Evolutionary conservation across 2,797 vertebrate genomes (phyloP).

Genomic region (Intellagama lesueurii): DNA sequence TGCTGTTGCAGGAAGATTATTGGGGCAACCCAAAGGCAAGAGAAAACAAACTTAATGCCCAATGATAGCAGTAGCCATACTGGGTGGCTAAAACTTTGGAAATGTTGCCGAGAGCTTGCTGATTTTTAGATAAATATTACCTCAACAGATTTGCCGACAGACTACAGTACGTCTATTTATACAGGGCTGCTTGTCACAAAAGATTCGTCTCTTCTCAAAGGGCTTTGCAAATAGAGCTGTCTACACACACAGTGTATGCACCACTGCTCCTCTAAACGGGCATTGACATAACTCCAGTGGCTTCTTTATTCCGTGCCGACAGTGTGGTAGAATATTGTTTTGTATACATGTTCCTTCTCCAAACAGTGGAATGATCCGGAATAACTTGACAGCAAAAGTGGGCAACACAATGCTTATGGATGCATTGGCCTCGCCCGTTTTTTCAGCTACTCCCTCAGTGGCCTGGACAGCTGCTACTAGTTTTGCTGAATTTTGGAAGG

Average conservation of each 20-base stretch:
- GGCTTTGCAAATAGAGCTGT: not conserved
- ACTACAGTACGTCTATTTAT: not conserved
- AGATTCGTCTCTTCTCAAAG: not conserved
- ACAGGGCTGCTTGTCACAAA: slow-evolving; percentile 3
- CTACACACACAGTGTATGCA: not conserved
- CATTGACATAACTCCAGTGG: not conserved
- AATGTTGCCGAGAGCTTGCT: not conserved
- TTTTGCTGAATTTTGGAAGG: no score
- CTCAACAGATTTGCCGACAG: not conserved
- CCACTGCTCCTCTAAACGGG: not conserved
- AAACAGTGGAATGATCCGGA: not conserved
- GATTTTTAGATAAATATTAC: slow-evolving; percentile 4
- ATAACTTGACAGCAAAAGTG: no score
- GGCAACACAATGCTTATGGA: no score
- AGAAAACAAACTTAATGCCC: slow-evolving; percentile 15
- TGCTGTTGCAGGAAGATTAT: not conserved
- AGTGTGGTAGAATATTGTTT: not conserved
- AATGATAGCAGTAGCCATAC: not conserved
- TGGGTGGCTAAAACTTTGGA: not conserved
- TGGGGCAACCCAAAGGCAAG: slow-evolving; percentile 1
- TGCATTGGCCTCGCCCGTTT: no score
- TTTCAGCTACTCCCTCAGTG: no score
- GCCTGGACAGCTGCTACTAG: no score
- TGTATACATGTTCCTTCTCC: no score
- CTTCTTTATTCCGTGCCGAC: not conserved